Base-by-base conservation (phyloP, 2,113 vertebrate genomes). In the Gallinago media region DNA sequence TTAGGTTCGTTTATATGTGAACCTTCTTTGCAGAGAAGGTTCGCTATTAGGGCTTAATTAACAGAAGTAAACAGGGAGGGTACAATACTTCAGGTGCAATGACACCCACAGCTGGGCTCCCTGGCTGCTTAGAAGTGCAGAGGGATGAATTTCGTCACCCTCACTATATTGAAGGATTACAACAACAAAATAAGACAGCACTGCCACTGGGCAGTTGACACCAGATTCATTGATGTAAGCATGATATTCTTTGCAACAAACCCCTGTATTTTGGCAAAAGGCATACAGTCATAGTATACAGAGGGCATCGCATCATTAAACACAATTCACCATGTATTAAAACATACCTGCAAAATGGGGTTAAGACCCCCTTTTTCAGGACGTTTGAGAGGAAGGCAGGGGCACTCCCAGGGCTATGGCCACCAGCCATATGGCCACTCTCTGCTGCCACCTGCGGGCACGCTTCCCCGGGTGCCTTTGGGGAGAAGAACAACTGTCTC, bases 361-460 rank as follows among this genome's bases (percentile, higher is more conserved):
- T 14, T 8, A 44, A 40, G 78, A 47, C 3, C 12, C 22, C 3
- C 8, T 5, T 10, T 15, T 55, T 15, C 50, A 52, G 46, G 65
- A 40, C 14, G 13, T 47, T 2, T 3, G 26, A 21, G 42, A 36
- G 4, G 5, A 12, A 29, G 40, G 18, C 31, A 26, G 31, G 12
- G 38, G 8, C 38, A 9, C 25, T 5, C 3, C 40, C 26, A 14
- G 1, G 8, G 18, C 27, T 10, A 3, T 3, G 2, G 23, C 56
- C 47, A 22, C 40, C 13, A 7, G 38, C 29, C 15, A 14, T 38
- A 38, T 11, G 38, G 38, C 21, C 16, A 31, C 81, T 76, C 79
- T 93, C 94, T 96, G 89, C 97, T 96, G 92, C 95, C 95, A 56
- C 87, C 96, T 74, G 81, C 67, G 44, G 88, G 32, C 2, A 3